Conservation (phyloP, 2,888 invertebrate genomes). For the Spilosoma lubricipeda region DNA sequence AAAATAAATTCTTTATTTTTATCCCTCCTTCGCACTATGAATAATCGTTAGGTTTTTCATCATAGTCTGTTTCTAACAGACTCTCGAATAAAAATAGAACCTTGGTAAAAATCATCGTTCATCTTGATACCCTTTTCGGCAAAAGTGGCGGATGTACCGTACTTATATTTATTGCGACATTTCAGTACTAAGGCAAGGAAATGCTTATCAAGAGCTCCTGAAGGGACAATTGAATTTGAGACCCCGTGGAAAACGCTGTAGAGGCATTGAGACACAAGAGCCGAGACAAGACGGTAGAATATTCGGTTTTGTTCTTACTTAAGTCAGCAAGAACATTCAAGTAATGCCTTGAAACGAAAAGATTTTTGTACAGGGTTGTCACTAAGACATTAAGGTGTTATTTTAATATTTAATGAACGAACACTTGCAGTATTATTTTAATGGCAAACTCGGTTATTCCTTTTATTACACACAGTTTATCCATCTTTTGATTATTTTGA, state of each 20-base stretch:
- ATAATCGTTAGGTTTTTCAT: not conserved
- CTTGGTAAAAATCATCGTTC: conserved; percentile 20
- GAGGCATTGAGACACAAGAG: conserved; percentile 41
- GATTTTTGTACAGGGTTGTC: conserved; percentile 44
- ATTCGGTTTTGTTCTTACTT: conserved; percentile 43
- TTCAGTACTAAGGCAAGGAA: conserved; percentile 48
- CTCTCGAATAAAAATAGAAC: conserved; percentile 11
- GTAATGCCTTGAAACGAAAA: conserved; percentile 37
- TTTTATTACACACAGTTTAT: not conserved
- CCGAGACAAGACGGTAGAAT: conserved; percentile 39
- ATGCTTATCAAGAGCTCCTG: conserved; percentile 43
- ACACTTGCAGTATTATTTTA: not conserved
- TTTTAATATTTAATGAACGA: not conserved
- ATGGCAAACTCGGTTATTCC: not conserved
- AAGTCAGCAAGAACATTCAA: conserved; percentile 43
- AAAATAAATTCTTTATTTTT: not conserved
- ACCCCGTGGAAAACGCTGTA: conserved; percentile 38
- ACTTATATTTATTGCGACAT: conserved; percentile 47
- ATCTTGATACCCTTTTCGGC: conserved; percentile 17
- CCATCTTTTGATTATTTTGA: too few species aligned
- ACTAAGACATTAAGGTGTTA: not conserved
- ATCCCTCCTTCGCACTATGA: not conserved
- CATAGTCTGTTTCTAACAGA: not conserved
- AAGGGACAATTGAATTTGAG: conserved; percentile 59
- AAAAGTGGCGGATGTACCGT: conserved; percentile 29